Evolutionary conservation across 1,140 invertebrate genomes (phyloP).

Genomic region (Conus ventricosus): DNA sequence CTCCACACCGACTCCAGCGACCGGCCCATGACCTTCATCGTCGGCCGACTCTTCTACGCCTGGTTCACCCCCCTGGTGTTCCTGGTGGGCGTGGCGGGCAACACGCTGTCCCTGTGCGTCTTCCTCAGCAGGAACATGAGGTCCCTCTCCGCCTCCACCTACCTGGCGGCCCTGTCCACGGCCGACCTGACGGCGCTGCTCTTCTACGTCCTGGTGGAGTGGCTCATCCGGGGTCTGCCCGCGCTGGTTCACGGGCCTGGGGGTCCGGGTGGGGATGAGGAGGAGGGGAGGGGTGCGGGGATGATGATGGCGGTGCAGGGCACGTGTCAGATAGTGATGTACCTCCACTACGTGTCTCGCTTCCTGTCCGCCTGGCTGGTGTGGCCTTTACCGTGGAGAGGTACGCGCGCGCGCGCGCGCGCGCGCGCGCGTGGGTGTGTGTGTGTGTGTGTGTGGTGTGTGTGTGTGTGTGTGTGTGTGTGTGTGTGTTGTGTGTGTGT

Average conservation of each 20-base stretch:
- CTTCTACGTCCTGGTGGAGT: constrained; percentile 67
- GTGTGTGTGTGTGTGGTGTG: not conserved
- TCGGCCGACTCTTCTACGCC: constrained; percentile 51
- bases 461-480: not conserved
- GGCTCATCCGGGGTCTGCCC: constrained; percentile 56
- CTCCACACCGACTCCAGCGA: not conserved
- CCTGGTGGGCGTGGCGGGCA: constrained; percentile 61
- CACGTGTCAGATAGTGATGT: constrained; percentile 63
- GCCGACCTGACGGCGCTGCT: constrained; percentile 63
- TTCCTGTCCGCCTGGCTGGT: constrained; percentile 70
- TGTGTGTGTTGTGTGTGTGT: not conserved
- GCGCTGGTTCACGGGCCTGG: constrained; percentile 27
- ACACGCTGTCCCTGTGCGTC: constrained; percentile 62
- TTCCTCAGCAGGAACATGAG: constrained; percentile 62
- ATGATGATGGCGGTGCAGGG: constrained; percentile 50
- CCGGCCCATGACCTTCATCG: constrained; percentile 21
- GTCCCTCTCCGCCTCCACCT: constrained; percentile 61
- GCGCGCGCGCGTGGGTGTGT: constrained; percentile 22
- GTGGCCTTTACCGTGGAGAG: constrained; percentile 67
- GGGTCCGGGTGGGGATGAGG: not conserved
- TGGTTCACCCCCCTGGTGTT: constrained; percentile 58
- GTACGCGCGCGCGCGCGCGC: constrained; percentile 50
- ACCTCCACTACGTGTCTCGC: constrained; percentile 61
- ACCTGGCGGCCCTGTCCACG: constrained; percentile 63
- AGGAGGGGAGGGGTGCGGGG: constrained; percentile 12